Base-by-base conservation (phyloP, 2,888 invertebrate genomes). In the Chloroclystis v-ata region DNA sequence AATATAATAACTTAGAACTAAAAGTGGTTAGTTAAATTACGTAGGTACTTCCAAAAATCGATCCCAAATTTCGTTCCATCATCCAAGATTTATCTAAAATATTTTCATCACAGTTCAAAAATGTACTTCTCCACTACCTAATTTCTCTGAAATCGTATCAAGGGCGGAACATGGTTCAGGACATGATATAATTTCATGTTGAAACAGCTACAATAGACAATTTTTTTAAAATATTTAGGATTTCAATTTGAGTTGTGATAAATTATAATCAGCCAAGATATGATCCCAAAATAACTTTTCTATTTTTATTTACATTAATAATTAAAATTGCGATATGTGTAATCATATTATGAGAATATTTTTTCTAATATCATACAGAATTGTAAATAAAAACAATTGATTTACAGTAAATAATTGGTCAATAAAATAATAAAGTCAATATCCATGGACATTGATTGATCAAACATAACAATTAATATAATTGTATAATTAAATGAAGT, bases 401-500 rank as follows among this genome's bases (percentile, higher is more conserved):
- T 72, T 72, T 70, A 70, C 69, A 71, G 72, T 69, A 67, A 66
- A 70, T 69, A 72, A 76, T 72, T 80, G 75, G 72, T 68, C 78
- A 78, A 75, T 75, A 70, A 75, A 76, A 72, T 72, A 74, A 69
- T 69, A 70, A 75, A 72, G 73, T 51, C 51, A 56, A 77, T 76
- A 78, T 75, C 69, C 64, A 70, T 69, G 69, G 71, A 74, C 75
- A 77, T 69, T 75, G 52, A 73, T 72, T 14, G 5, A 20, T 20
- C 82, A 86, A 86, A 85, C 83, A 79, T 85, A 87, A 84, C 84
- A 85, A 83, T 67, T 65, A 82, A 83, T 73, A 78, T 77, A 78
- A 72, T 70, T 61, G 59, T 59, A 56, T 55, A 63, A n/a, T n/a
- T 61, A 63, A 26, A 67, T 67, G 63, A 67, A 69, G 56, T 71